phyloP scores from a whole-genome alignment of 2,888 invertebrate genomes.

The Athripsodes cinereus region DNA sequence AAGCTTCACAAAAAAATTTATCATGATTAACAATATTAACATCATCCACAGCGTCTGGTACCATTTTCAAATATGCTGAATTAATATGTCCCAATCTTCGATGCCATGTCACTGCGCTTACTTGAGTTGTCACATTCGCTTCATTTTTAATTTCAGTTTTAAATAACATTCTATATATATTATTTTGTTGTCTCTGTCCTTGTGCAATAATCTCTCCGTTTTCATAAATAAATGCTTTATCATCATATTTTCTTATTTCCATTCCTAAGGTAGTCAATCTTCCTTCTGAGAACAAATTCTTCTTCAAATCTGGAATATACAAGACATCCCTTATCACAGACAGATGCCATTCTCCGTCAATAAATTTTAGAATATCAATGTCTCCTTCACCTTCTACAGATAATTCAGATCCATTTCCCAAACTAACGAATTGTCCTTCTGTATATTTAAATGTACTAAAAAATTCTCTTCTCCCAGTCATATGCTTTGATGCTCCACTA shows the following conservation, averaged over 20 bases:
- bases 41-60: neutral
- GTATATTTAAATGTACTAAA: neutral
- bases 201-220: neutral
- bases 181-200: neutral
- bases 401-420: neutral
- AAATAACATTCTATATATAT: neutral
- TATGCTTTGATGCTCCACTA: conserved; percentile 14
- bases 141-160: neutral
- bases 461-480: neutral
- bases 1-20: neutral
- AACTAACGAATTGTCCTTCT: neutral
- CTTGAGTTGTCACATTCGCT: neutral
- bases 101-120: neutral
- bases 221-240: neutral
- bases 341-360: too few relatives aligned
- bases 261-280: neutral
- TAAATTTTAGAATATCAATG: too few relatives aligned
- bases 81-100: conserved; percentile 8
- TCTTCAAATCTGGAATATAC: conserved; percentile 1
- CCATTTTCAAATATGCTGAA: neutral
- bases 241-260: neutral
- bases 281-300: conserved; percentile 1
- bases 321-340: neutral
- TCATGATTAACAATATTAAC: neutral
- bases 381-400: neutral